Evolutionary conservation across 2,888 invertebrate species (phyloP), one percentile per base, ranked within the genome.

Genomic region (Melanargia galathea): DNA sequence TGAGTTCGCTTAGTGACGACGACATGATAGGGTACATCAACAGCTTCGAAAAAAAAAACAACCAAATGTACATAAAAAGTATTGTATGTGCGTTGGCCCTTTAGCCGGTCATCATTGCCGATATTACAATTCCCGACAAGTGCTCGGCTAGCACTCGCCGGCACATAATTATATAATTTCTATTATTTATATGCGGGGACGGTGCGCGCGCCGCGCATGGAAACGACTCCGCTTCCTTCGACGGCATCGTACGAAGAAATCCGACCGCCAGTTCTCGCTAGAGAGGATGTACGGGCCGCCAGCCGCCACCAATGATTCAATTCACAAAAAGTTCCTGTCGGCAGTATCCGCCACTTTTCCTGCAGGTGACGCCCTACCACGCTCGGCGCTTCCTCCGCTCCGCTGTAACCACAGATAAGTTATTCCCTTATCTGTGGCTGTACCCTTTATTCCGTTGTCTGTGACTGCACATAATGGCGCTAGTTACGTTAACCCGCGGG

Each of bases 111-210:
- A 72, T 68, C 71, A 72, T 65, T 71, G 65, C 70, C 65, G 76
- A 80, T 82, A 84, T 88, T 87, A 86, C 77, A 75, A 89, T 88
- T 87, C 88, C 74, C 75, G 73, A 70, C 82, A 73, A 80, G 85
- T 82, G 68, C 75, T 73, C 73, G 74, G 69, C 81, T 82, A 83
- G 80, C 83, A 82, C 78, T 81, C 78, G 78, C 74, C 79, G 80
- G 80, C 75, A 84, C 83, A 87, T 89, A 87, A 88, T 90, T 89
- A 87, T 83, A 90, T 89, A 88, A 90, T 90, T 89, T 89, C 85
- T 90, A 90, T 90, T 90, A 90, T 90, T 88, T 88, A 90, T 90
- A 90, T 90, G 89, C 90, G 84, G 81, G 75, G 75, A 78, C 71
- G 74, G 72, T 70, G 75, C 67, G 79, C 83, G 86, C 80, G 87